Conservation (phyloP, 2,888 invertebrate species). For the Clusia tigrina region DNA sequence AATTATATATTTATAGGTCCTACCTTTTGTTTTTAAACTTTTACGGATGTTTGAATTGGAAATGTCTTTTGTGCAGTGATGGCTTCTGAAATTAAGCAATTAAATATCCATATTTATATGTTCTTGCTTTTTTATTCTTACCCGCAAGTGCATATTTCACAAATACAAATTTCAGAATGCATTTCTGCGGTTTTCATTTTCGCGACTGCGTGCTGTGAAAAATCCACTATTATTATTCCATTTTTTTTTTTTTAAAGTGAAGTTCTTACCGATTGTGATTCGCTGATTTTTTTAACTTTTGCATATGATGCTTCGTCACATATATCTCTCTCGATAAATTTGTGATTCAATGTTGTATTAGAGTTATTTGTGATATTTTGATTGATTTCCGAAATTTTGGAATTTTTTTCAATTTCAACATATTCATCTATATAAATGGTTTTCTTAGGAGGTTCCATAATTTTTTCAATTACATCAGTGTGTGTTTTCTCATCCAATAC, state of each 20-base stretch:
- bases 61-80: no score
- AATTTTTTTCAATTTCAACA: conserved; percentile 64
- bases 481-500: conserved; percentile 64
- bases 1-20: no score
- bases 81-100: conserved; percentile 72
- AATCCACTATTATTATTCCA: no score
- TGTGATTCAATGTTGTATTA: conserved; percentile 56
- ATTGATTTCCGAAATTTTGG: conserved; percentile 56
- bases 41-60: conserved; percentile 63
- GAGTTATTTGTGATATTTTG: conserved; percentile 57
- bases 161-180: conserved; percentile 79
- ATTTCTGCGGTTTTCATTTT: conserved; percentile 61
- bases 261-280: no score
- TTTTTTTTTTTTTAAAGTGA: no score
- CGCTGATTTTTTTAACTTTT: not conserved
- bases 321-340: conserved; percentile 57
- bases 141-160: conserved; percentile 92
- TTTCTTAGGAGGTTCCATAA: conserved; percentile 61
- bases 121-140: conserved; percentile 66
- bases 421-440: conserved; percentile 62
- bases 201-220: conserved; percentile 54
- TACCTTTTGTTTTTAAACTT: conserved; percentile 36
- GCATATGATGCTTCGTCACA: conserved; percentile 51
- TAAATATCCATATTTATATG: not conserved
- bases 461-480: conserved; percentile 65